A percentile compares a stretch with the other conserved stretches of the same genome.
These are phyloP conservation scores for Setophaga coronata DNA, from an alignment of 2,113 vertebrate genomes.

Conservation along the genomic window DNA sequence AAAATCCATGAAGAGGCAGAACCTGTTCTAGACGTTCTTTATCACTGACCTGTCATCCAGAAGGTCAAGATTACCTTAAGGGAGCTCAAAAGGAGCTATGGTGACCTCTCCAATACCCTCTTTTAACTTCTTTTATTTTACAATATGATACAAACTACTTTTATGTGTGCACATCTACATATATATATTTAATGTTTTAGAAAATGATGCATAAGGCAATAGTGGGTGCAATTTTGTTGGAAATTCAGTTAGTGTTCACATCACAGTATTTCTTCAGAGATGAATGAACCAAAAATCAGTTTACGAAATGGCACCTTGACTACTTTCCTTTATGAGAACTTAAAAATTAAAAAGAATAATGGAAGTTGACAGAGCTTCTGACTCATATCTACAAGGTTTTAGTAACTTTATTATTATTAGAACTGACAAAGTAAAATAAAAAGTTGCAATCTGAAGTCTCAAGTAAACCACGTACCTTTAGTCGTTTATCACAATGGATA, in stretches of 20 bases:
- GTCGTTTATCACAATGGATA: constrained; percentile 82
- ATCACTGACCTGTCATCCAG: neutral
- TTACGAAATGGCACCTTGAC: neutral
- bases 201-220: neutral
- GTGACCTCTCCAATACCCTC: neutral
- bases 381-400: neutral
- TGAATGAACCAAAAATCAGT: neutral
- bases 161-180: neutral
- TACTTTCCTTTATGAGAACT: neutral
- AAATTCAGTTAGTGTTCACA: neutral
- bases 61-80: neutral
- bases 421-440: neutral
- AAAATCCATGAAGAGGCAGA: neutral
- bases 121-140: neutral
- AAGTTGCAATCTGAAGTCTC: neutral
- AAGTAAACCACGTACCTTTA: constrained; percentile 79
- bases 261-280: neutral
- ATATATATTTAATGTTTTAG: neutral
- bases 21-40: neutral
- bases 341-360: neutral
- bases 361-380: neutral
- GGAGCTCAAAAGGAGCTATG: neutral
- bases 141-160: neutral
- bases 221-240: neutral
- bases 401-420: neutral